These are phyloP conservation scores for Hydriomena furcata DNA, from an alignment of 2,888 invertebrate species.

Conservation along the genomic window DNA sequence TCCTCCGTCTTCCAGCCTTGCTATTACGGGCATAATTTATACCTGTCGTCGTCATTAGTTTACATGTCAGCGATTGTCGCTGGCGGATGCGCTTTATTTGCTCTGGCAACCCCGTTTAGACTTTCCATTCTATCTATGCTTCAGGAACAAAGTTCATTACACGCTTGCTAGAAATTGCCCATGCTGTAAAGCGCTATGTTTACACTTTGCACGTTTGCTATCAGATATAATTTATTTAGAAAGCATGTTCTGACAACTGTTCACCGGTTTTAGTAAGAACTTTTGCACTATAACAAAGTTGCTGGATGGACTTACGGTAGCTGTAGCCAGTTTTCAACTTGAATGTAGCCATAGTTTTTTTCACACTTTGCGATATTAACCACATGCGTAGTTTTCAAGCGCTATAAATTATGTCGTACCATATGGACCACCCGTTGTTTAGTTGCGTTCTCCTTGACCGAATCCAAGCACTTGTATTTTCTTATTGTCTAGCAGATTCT, in stretches of 20 bases:
- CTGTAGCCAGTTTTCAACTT: slow-evolving; percentile 8
- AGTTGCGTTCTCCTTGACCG: slow-evolving; percentile 29
- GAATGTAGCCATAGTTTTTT: slow-evolving; percentile 1
- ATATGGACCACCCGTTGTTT: slow-evolving; percentile 32
- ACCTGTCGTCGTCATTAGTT: slow-evolving; percentile 77
- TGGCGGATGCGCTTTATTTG: slow-evolving; percentile 74
- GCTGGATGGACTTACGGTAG: background rate
- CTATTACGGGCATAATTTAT: slow-evolving; percentile 79
- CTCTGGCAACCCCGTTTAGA: slow-evolving; percentile 52
- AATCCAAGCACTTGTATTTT: slow-evolving; percentile 27
- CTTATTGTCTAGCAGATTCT: slow-evolving; percentile 24
- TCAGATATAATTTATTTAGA: background rate
- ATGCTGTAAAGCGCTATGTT: slow-evolving; percentile 7
- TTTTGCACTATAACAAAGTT: too few relatives aligned
- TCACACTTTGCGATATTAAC: slow-evolving; percentile 14
- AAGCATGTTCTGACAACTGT: background rate
- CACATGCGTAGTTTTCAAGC: slow-evolving; percentile 29
- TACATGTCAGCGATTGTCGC: slow-evolving; percentile 70
- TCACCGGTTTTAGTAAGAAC: background rate
- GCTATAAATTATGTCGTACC: slow-evolving; percentile 23
- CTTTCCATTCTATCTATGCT: slow-evolving; percentile 39
- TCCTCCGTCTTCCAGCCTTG: slow-evolving; percentile 70
- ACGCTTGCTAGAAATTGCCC: slow-evolving; percentile 12
- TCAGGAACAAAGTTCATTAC: slow-evolving; percentile 31
- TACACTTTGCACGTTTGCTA: slow-evolving; percentile 1